Percentiles rank a stretch among this genome's conserved stretches.
These are phyloP conservation scores for Agelas oroides DNA, from an alignment of 37 sponge, comb jelly and placozoan genomes.

Conservation along the genomic window DNA sequence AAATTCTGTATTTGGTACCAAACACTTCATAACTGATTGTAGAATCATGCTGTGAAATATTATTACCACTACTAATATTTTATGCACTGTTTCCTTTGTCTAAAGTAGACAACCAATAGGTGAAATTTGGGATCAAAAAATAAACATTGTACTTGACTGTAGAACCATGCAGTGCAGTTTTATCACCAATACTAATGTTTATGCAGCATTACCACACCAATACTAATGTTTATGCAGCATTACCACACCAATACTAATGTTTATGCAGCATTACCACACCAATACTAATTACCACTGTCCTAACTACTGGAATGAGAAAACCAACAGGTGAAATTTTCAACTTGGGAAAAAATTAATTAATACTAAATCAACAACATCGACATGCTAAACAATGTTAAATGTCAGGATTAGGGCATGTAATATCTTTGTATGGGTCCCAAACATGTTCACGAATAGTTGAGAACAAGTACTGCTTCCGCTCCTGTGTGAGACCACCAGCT, in stretches of 20 bases:
- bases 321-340: no score
- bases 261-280: no score
- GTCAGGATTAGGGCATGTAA: constrained; percentile 5
- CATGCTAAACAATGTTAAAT: neutral
- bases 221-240: neutral
- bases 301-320: no score
- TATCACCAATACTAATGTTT: no score
- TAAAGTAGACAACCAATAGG: no score
- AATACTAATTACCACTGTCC: no score
- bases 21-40: neutral
- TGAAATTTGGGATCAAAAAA: no score
- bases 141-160: no score
- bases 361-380: neutral
- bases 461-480: neutral
- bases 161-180: no score
- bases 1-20: neutral
- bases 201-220: neutral
- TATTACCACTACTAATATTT: neutral
- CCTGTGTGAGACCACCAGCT: neutral
- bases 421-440: constrained; percentile 11
- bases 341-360: no score
- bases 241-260: no score
- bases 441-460: neutral
- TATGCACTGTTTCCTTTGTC: no score
- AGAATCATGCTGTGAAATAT: neutral